Percentiles rank a stretch among this genome's conserved stretches.
Conservation (phyloP, 1,140 invertebrate genomes). For the Drosophila triauraria region DNA sequence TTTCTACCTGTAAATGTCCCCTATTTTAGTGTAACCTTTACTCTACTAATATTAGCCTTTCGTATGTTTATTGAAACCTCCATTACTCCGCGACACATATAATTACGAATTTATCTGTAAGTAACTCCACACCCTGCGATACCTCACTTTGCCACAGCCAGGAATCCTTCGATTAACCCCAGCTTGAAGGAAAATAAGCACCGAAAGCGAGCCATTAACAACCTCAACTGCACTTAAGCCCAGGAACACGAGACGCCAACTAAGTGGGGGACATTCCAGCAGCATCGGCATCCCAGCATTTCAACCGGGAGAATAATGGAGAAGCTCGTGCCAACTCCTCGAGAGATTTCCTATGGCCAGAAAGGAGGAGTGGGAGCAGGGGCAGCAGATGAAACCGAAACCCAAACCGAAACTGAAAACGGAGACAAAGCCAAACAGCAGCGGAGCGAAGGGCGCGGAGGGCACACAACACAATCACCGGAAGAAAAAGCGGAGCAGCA, state of each 20-base stretch:
- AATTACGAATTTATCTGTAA: slow-evolving; percentile 4
- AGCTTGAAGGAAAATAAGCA: slow-evolving; percentile 14
- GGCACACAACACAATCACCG: slow-evolving; percentile 44
- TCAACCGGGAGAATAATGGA: slow-evolving; percentile 16
- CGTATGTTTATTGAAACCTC: neutral
- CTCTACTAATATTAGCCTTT: too few species aligned
- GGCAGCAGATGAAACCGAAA: slow-evolving; percentile 23
- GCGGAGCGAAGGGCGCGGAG: neutral
- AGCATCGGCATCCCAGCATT: slow-evolving; percentile 2
- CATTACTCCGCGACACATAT: neutral
- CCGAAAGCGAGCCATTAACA: slow-evolving; percentile 40
- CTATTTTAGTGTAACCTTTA: too few species aligned
- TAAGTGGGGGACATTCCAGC: slow-evolving; percentile 23
- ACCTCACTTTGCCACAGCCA: neutral
- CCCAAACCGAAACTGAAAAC: slow-evolving; percentile 18
- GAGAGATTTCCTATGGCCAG: slow-evolving; percentile 2
- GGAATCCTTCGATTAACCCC: slow-evolving; percentile 30
- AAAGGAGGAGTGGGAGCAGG: neutral
- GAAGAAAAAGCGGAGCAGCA: slow-evolving; percentile 68
- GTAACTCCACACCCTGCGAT: neutral
- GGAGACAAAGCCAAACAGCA: slow-evolving; percentile 40
- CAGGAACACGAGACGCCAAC: slow-evolving; percentile 35
- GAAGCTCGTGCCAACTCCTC: slow-evolving; percentile 38
- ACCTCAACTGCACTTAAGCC: slow-evolving; percentile 44
- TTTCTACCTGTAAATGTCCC: too few species aligned